Evolutionary conservation across 2,797 vertebrate genomes (phyloP).

Genomic region (Dermochelys coriacea): DNA sequence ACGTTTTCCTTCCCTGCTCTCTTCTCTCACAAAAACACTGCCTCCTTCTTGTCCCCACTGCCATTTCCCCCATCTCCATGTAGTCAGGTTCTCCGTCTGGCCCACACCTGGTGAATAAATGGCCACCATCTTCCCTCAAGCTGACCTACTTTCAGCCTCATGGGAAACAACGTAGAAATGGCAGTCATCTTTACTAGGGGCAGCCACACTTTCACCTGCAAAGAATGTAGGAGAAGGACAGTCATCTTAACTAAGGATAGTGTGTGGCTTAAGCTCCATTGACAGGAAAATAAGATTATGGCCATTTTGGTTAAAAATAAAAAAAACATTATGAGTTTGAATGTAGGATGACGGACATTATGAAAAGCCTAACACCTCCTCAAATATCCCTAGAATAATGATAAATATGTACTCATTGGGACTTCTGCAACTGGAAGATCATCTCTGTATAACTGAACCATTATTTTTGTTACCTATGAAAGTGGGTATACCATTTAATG

Average conservation of each 20-base stretch:
- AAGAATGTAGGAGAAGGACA: not conserved
- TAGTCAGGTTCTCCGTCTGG: not conserved
- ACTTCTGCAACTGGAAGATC: not conserved
- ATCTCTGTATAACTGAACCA: not conserved
- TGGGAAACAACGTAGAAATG: not conserved
- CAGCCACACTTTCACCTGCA: not conserved
- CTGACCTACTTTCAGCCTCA: not conserved
- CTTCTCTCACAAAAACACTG: conserved; percentile 1
- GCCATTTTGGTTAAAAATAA: not conserved
- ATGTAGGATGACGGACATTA: not conserved
- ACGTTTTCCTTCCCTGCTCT: not conserved
- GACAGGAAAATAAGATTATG: not conserved
- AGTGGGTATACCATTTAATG: not conserved
- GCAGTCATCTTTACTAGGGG: not conserved
- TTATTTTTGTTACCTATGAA: not conserved
- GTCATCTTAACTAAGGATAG: not conserved
- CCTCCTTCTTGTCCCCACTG: not conserved
- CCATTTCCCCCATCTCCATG: not conserved
- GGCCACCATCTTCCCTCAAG: not conserved
- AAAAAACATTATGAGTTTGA: not conserved
- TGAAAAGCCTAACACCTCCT: not conserved
- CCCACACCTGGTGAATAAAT: not conserved
- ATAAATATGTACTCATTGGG: conserved; percentile 8
- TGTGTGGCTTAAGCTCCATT: not conserved
- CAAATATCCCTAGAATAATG: conserved; percentile 11